These are phyloP conservation scores for Apostichopus parvimensis DNA, from an alignment of 35 echinoderm and acorn worm species.

Conservation along the genomic window DNA sequence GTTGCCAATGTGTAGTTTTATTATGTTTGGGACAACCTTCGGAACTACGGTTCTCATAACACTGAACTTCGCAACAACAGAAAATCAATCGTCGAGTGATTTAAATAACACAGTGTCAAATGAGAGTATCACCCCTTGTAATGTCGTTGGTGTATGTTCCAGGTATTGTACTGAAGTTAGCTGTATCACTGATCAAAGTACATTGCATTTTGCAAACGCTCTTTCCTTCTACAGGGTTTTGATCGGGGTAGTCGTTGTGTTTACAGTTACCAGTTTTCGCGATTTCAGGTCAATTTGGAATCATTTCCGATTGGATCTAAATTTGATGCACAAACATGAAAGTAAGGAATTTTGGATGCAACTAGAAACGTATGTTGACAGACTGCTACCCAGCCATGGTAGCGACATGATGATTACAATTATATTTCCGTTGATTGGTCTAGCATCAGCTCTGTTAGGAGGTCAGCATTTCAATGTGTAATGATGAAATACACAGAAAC, in stretches of 20 bases:
- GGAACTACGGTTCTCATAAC: neutral
- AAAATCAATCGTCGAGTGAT: neutral
- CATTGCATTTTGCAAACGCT: neutral
- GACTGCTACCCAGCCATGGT: neutral
- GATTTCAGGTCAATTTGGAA: neutral
- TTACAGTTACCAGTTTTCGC: neutral
- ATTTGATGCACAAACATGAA: neutral
- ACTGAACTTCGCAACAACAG: neutral
- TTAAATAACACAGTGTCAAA: neutral
- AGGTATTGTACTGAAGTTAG: neutral
- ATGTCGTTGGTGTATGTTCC: neutral
- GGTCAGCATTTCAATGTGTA: neutral
- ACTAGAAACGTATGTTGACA: neutral
- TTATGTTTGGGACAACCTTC: neutral
- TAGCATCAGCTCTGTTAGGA: neutral
- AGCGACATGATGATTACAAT: neutral
- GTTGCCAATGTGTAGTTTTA: neutral
- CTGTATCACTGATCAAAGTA: neutral
- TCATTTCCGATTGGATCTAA: neutral
- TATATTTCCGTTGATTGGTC: neutral
- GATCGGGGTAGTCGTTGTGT: neutral
- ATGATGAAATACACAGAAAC: neutral
- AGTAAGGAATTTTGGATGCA: neutral
- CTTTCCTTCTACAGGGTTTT: neutral
- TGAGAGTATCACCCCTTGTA: neutral